phyloP scores from a whole-genome alignment of 2,888 invertebrate species.

The Acheta domesticus region DNA sequence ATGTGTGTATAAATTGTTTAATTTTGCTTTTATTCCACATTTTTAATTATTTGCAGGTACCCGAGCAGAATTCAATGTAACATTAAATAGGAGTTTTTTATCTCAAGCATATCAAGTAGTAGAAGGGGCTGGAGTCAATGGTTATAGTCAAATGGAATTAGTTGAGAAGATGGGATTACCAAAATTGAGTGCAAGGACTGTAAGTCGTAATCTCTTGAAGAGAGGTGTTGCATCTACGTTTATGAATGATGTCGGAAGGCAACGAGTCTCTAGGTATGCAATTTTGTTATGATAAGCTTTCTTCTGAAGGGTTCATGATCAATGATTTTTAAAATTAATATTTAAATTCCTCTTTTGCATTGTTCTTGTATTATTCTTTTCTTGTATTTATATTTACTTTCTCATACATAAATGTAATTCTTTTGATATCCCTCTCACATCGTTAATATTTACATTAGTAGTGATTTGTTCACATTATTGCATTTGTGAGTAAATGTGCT shows the following conservation, averaged over 20 bases:
- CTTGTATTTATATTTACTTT: too few relatives aligned
- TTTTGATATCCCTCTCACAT: too few relatives aligned
- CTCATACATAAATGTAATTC: too few relatives aligned
- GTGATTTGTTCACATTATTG: too few relatives aligned
- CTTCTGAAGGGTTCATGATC: too few relatives aligned
- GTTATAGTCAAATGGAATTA: slow-evolving; percentile 52
- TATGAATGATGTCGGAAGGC: slow-evolving; percentile 55
- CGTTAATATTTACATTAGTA: too few relatives aligned
- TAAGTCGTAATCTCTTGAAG: slow-evolving; percentile 50
- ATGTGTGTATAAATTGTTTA: neutral
- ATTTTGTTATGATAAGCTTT: slow-evolving; percentile 25
- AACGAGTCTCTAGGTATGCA: slow-evolving; percentile 52
- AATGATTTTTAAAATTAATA: too few relatives aligned
- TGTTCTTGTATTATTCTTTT: too few relatives aligned
- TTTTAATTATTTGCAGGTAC: neutral
- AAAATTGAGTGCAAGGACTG: slow-evolving; percentile 50
- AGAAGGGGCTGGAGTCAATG: slow-evolving; percentile 51
- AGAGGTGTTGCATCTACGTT: slow-evolving; percentile 50
- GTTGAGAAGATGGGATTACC: slow-evolving; percentile 48
- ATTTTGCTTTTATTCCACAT: neutral
- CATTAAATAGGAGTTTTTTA: slow-evolving; percentile 36
- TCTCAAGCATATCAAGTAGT: slow-evolving; percentile 54
- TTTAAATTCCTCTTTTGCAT: too few relatives aligned
- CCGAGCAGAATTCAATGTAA: neutral
- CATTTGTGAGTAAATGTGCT: too few relatives aligned